phyloP scores from a whole-genome alignment of 2,113 vertebrate genomes.

The Stegastes partitus region DNA sequence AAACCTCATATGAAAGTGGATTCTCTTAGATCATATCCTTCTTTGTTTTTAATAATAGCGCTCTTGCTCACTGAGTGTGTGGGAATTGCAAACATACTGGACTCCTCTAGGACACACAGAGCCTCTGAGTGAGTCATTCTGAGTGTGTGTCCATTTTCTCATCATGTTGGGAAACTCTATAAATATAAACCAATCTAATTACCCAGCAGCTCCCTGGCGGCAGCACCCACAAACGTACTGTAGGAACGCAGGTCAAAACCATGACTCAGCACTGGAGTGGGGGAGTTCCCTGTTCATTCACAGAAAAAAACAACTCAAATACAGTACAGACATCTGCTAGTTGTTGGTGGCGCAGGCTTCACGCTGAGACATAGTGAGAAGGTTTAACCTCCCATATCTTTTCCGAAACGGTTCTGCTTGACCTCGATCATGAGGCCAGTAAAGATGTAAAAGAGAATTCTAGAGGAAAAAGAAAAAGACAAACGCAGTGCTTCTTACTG shows the following conservation, averaged over 20 bases:
- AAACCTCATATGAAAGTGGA: neutral
- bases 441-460: too few species aligned
- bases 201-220: constrained; percentile 23
- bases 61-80: neutral
- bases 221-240: constrained; percentile 12
- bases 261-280: constrained; percentile 56
- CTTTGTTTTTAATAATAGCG: neutral
- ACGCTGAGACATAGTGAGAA: neutral
- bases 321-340: neutral
- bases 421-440: too few species aligned
- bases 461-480: too few species aligned
- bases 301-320: constrained; percentile 6
- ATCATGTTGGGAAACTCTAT: constrained; percentile 10
- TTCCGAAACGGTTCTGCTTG: too few species aligned
- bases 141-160: constrained; percentile 13
- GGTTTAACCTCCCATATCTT: too few species aligned
- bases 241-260: constrained; percentile 25
- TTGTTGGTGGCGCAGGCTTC: neutral
- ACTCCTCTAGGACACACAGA: neutral
- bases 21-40: neutral
- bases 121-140: constrained; percentile 26
- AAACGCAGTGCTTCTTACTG: too few species aligned
- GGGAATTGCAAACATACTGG: neutral
- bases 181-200: constrained; percentile 44
- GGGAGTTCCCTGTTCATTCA: constrained; percentile 63